Evolutionary conservation across 1,140 invertebrate species (phyloP).

Genomic region (Metopolophium dirhodum): DNA sequence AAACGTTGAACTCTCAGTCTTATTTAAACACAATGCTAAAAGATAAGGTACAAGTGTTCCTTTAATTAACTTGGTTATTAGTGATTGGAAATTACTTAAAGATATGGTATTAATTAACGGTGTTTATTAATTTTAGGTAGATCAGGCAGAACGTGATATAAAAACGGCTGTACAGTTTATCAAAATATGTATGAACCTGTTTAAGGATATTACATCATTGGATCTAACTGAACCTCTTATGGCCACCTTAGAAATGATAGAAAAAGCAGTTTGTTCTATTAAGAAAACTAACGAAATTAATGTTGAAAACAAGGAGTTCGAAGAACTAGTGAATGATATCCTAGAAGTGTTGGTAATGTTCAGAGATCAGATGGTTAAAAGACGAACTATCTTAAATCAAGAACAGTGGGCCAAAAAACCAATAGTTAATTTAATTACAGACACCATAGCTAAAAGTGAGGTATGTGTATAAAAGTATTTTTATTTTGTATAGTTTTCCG

Average conservation of each 20-base stretch:
- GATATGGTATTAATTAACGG: neutral
- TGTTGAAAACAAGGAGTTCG: slow-evolving; percentile 27
- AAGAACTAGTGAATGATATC: slow-evolving; percentile 14
- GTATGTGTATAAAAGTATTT: neutral
- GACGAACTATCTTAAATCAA: slow-evolving; percentile 8
- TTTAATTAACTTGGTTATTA: neutral
- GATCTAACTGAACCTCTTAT: neutral
- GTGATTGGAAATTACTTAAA: neutral
- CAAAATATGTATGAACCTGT: neutral
- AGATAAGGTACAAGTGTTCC: slow-evolving; percentile 6
- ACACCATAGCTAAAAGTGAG: neutral
- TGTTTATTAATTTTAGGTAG: slow-evolving; percentile 16
- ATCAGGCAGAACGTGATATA: slow-evolving; percentile 24
- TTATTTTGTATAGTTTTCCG: neutral
- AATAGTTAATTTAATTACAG: slow-evolving; percentile 32
- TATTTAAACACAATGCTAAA: slow-evolving; percentile 48
- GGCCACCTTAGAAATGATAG: neutral
- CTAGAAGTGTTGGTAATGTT: slow-evolving; percentile 11
- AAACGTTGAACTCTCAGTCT: slow-evolving; percentile 42
- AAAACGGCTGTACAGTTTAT: slow-evolving; percentile 14
- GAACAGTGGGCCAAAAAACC: slow-evolving; percentile 37
- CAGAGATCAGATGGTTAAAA: slow-evolving; percentile 37
- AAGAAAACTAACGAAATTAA: neutral
- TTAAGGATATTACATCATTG: neutral
- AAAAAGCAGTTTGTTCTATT: slow-evolving; percentile 32